phyloP scores from a whole-genome alignment of 1,140 invertebrate species.

The Lordiphosa collinella region DNA sequence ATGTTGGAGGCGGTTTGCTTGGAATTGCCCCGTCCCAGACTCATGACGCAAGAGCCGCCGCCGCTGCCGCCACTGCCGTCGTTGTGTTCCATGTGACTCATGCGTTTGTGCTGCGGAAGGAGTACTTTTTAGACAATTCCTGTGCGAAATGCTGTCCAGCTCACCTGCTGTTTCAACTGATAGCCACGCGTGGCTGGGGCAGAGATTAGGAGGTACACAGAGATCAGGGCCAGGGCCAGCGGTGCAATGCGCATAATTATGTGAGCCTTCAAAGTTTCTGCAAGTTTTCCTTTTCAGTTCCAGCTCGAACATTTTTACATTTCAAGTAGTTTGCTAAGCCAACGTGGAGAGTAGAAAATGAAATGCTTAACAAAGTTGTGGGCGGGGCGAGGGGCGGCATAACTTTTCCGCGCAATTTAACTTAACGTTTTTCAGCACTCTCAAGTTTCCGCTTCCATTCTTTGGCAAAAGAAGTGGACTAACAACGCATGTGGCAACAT shows the following conservation, averaged over 20 bases:
- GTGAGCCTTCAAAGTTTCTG: conserved; percentile 59
- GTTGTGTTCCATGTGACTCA: not conserved
- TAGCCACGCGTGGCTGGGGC: not conserved
- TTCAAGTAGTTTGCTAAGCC: conserved; percentile 70
- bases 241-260: conserved; percentile 59
- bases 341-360: conserved; percentile 46
- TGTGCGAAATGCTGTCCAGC: not conserved
- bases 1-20: conserved; percentile 81
- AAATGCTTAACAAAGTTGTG: conserved; percentile 46
- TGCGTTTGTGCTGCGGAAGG: not conserved
- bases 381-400: conserved; percentile 28
- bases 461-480: conserved; percentile 27
- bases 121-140: not conserved
- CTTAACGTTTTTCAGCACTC: conserved; percentile 38
- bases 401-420: conserved; percentile 73
- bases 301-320: conserved; percentile 63
- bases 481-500: conserved; percentile 47
- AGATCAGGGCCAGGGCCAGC: conserved; percentile 23
- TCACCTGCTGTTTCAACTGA: not conserved
- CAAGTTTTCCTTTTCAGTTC: conserved; percentile 54
- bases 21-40: conserved; percentile 1
- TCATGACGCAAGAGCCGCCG: not conserved
- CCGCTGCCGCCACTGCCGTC: not conserved
- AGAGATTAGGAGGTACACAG: conserved; percentile 22
- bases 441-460: conserved; percentile 15